These are phyloP conservation scores for Cynopterus sphinx DNA, from an alignment of 2,797 vertebrate genomes.

Conservation along the genomic window DNA sequence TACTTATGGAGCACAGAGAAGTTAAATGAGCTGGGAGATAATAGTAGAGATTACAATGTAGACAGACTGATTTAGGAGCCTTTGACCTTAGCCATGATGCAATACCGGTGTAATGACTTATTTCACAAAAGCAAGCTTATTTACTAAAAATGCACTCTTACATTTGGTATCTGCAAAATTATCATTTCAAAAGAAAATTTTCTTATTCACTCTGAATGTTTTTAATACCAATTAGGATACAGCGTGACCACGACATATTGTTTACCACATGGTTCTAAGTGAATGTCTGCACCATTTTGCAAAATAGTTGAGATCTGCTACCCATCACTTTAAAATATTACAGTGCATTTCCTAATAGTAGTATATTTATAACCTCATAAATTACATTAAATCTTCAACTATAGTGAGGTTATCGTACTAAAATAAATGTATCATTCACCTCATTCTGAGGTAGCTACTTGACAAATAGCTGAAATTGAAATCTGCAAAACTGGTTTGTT, in stretches of 20 bases:
- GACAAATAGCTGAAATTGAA: neutral
- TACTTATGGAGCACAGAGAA: neutral
- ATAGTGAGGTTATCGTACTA: neutral
- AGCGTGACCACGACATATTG: neutral
- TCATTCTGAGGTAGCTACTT: neutral
- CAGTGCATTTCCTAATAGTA: neutral
- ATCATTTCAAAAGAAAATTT: neutral
- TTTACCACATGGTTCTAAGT: neutral
- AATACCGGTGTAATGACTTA: neutral
- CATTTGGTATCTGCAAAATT: neutral
- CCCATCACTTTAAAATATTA: neutral
- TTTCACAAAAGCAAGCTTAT: neutral
- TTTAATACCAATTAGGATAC: conserved; percentile 3
- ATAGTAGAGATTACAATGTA: neutral
- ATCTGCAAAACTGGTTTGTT: neutral
- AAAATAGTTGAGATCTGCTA: neutral
- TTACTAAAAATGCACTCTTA: neutral
- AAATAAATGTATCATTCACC: neutral
- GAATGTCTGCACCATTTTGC: neutral
- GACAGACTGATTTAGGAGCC: neutral
- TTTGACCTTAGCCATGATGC: neutral
- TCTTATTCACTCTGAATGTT: neutral
- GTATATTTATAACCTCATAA: neutral
- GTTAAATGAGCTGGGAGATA: neutral
- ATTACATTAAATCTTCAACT: neutral